Evolutionary conservation across 2,888 invertebrate species (phyloP).

Genomic region (Drosophila nr. fundita): DNA sequence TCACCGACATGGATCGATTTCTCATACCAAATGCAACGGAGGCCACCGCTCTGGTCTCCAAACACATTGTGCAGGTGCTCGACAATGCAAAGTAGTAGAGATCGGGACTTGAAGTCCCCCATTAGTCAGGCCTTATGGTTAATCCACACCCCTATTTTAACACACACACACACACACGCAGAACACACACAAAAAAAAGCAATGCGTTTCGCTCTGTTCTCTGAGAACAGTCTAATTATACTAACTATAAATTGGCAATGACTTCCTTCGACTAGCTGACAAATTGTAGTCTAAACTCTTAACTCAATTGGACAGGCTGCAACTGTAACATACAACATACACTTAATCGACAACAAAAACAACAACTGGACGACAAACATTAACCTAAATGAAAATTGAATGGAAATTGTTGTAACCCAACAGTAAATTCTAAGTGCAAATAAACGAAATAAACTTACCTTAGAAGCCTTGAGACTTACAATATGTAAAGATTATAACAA

Average conservation of each 20-base stretch:
- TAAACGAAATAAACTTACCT: slow-evolving; percentile 28
- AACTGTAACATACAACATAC: slow-evolving; percentile 54
- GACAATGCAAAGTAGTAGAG: slow-evolving; percentile 79
- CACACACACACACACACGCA: slow-evolving; percentile 32
- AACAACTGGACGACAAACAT: slow-evolving; percentile 11
- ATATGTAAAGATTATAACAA: slow-evolving; percentile 65
- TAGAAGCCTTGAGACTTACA: slow-evolving; percentile 76
- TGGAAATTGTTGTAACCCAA: slow-evolving; percentile 26
- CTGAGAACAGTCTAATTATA: slow-evolving; percentile 38
- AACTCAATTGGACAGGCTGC: slow-evolving; percentile 33
- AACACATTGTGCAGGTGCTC: slow-evolving; percentile 91
- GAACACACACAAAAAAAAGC: slow-evolving; percentile 48
- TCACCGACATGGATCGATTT: slow-evolving; percentile 96
- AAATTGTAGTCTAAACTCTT: slow-evolving; percentile 44
- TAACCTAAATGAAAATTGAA: slow-evolving; percentile 9
- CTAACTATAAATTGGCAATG: slow-evolving; percentile 57
- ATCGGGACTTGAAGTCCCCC: neutral
- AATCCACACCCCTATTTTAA: slow-evolving; percentile 14
- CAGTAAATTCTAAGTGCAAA: slow-evolving; percentile 60
- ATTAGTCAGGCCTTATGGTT: slow-evolving; percentile 23
- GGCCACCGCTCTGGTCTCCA: slow-evolving; percentile 95
- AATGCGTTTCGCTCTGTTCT: slow-evolving; percentile 45
- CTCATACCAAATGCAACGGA: slow-evolving; percentile 95
- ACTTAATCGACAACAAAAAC: slow-evolving; percentile 7
- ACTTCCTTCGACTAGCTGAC: slow-evolving; percentile 59